Evolutionary conservation across 2,888 invertebrate species (phyloP).

Genomic region (Sesia bembeciformis): DNA sequence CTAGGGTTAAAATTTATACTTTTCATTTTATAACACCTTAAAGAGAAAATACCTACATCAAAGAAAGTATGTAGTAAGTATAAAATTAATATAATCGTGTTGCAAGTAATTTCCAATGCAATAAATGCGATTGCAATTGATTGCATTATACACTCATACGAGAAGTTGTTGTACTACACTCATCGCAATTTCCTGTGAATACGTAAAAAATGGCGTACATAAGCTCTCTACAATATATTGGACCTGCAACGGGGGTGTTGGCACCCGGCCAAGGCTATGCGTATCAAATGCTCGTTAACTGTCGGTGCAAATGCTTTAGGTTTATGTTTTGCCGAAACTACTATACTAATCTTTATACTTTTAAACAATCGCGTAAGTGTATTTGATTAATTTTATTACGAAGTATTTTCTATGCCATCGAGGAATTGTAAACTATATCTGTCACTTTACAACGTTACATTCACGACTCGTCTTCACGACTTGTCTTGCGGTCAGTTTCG

Average conservation of each 20-base stretch:
- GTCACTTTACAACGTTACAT: slow-evolving; percentile 20
- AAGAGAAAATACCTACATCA: no score
- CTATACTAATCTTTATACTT: neutral
- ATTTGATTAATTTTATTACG: no score
- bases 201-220: slow-evolving; percentile 5
- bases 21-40: no score
- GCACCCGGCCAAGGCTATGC: slow-evolving; percentile 45
- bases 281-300: slow-evolving; percentile 45
- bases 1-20: no score
- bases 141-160: no score
- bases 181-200: neutral
- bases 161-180: no score
- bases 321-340: neutral
- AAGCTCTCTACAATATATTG: slow-evolving; percentile 11
- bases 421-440: neutral
- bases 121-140: no score
- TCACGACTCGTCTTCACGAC: slow-evolving; percentile 13
- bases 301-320: slow-evolving; percentile 1
- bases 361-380: neutral
- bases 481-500: slow-evolving; percentile 19
- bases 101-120: no score
- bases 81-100: no score
- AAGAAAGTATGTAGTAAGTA: no score
- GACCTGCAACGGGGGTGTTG: slow-evolving; percentile 37
- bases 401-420: no score